Conservation (phyloP, 2,888 invertebrate genomes). For the Leucophenga montana region DNA sequence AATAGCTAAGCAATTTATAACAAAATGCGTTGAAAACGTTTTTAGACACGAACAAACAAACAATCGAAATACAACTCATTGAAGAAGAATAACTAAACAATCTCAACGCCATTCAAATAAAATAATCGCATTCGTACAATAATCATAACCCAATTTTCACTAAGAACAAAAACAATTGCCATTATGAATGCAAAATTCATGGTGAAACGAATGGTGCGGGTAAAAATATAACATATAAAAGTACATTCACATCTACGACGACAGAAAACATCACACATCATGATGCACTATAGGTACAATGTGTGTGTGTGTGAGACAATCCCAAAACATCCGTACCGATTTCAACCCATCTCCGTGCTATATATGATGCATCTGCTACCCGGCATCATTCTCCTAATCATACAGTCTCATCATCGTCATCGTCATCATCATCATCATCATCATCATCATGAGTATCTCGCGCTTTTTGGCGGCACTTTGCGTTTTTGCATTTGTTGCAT, state of each 20-base stretch:
- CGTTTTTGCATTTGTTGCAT: background rate
- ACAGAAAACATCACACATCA: background rate
- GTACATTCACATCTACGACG: constrained; percentile 60
- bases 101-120: background rate
- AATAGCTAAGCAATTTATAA: background rate
- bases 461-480: background rate
- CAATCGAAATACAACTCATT: background rate
- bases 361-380: background rate
- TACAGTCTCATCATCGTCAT: background rate
- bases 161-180: constrained; percentile 6
- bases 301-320: constrained; percentile 43
- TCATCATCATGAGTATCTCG: background rate
- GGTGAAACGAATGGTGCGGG: background rate
- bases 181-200: background rate
- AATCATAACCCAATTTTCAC: constrained; percentile 14
- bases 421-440: background rate
- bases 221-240: constrained; percentile 52
- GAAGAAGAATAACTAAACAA: background rate
- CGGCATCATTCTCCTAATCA: background rate
- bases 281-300: too few relatives aligned
- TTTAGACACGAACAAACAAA: constrained; percentile 24
- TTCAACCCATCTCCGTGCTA: background rate
- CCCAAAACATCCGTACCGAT: background rate
- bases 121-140: background rate
- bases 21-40: background rate